Percentiles rank a stretch among this genome's conserved stretches.
These are phyloP conservation scores for Magallana nippona DNA, from an alignment of 2,888 invertebrate genomes.

Conservation along the genomic window DNA sequence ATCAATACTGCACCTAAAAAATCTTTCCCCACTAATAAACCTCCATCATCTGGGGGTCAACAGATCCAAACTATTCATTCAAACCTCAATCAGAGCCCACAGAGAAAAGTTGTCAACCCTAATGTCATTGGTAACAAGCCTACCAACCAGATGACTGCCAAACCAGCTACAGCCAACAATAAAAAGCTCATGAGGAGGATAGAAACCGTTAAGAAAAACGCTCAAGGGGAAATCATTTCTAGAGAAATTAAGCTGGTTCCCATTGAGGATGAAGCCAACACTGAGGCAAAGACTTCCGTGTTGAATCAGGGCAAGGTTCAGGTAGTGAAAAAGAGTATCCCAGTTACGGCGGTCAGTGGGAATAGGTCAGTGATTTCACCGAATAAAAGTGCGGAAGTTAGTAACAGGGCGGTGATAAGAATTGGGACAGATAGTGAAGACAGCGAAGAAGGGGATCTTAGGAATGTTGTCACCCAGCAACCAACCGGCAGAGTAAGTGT, in stretches of 20 bases:
- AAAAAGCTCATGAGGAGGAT: not conserved
- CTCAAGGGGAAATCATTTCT: not conserved
- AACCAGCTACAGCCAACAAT: not conserved
- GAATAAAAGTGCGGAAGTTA: not conserved
- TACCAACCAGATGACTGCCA: not conserved
- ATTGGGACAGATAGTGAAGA: not conserved
- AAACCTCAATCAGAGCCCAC: not conserved
- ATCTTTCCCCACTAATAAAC: not conserved
- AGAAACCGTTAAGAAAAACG: conserved; percentile 25
- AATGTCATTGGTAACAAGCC: not conserved
- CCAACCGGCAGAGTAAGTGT: not conserved
- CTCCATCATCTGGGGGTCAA: not conserved
- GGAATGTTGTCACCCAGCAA: conserved; percentile 7
- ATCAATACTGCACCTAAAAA: not conserved
- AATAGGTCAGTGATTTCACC: not conserved
- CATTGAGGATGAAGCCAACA: not conserved
- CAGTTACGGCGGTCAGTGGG: not conserved
- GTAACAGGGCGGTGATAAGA: not conserved
- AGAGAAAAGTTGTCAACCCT: not conserved
- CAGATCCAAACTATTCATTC: conserved; percentile 3
- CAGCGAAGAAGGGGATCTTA: not conserved
- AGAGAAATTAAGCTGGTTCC: conserved; percentile 5
- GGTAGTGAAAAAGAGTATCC: not conserved
- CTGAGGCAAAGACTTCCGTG: not conserved
- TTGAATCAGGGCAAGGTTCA: not conserved